Conservation (phyloP, 1,140 invertebrate genomes). For the Drosophila tani region DNA sequence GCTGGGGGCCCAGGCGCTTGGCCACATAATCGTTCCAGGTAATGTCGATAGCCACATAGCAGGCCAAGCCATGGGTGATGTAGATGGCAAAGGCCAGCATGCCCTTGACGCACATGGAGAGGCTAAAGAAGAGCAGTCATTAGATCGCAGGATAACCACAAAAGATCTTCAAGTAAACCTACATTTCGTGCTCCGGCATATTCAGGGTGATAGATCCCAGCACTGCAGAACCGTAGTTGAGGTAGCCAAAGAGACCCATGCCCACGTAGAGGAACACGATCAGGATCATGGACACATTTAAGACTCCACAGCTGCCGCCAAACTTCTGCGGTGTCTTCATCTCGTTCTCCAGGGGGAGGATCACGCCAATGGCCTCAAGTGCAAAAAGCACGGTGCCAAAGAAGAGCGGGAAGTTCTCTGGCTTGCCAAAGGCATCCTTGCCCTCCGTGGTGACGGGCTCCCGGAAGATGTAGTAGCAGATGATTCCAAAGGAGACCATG, state of each 20-base stretch:
- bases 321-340: slow-evolving; percentile 91
- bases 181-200: slow-evolving; percentile 86
- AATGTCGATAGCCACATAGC: slow-evolving; percentile 95
- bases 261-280: slow-evolving; percentile 89
- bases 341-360: slow-evolving; percentile 93
- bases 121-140: slow-evolving; percentile 78
- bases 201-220: slow-evolving; percentile 89
- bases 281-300: slow-evolving; percentile 90
- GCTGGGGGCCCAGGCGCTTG: slow-evolving; percentile 74
- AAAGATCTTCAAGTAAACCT: slow-evolving; percentile 56
- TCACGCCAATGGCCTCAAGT: slow-evolving; percentile 92
- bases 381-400: slow-evolving; percentile 92
- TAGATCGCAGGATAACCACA: slow-evolving; percentile 44
- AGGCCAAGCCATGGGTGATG: slow-evolving; percentile 92
- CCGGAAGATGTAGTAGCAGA: slow-evolving; percentile 89
- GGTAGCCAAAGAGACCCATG: slow-evolving; percentile 92
- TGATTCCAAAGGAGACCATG: slow-evolving; percentile 88
- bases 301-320: slow-evolving; percentile 88
- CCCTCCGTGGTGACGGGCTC: slow-evolving; percentile 86
- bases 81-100: slow-evolving; percentile 92
- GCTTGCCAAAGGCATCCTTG: slow-evolving; percentile 85
- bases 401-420: slow-evolving; percentile 87
- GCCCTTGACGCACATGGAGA: slow-evolving; percentile 90
- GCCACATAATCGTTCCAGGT: slow-evolving; percentile 90
- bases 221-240: slow-evolving; percentile 88